These are phyloP conservation scores for Lordiphosa fenestrarum DNA, from an alignment of 2,888 invertebrate genomes.

Conservation along the genomic window DNA sequence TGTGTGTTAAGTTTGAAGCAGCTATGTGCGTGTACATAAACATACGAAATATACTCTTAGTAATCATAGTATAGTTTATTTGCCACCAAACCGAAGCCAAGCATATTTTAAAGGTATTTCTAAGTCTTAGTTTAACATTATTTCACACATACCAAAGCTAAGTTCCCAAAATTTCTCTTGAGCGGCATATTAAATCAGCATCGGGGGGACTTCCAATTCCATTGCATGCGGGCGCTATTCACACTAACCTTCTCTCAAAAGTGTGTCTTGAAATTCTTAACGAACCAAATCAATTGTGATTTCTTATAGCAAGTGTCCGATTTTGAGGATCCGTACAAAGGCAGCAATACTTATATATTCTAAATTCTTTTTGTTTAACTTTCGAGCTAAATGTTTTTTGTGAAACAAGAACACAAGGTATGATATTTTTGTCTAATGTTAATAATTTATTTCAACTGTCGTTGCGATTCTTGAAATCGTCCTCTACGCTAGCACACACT, in stretches of 20 bases:
- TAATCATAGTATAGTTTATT: too few species aligned
- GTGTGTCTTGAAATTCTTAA: constrained; percentile 48
- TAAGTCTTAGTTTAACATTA: too few species aligned
- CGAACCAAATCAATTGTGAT: constrained; percentile 47
- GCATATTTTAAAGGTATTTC: too few species aligned
- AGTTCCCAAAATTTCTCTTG: constrained; percentile 11
- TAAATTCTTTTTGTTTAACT: constrained; percentile 80
- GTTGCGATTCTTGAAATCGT: constrained; percentile 51
- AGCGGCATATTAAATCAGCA: constrained; percentile 6
- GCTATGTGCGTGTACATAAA: constrained; percentile 39
- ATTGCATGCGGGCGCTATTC: too few species aligned
- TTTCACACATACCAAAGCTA: too few species aligned
- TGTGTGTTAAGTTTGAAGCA: constrained; percentile 63
- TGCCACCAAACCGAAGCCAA: too few species aligned
- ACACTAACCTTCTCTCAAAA: constrained; percentile 10
- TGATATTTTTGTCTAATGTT: constrained; percentile 43
- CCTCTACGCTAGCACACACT: constrained; percentile 54
- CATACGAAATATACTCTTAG: too few species aligned
- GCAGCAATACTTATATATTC: constrained; percentile 94
- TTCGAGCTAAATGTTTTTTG: constrained; percentile 64
- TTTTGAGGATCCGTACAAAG: constrained; percentile 84
- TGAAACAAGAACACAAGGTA: constrained; percentile 59
- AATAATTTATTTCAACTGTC: constrained; percentile 62
- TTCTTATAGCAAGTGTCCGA: constrained; percentile 86
- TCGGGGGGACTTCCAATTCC: constrained; percentile 14